These are phyloP conservation scores for Charanyca ferruginea DNA, from an alignment of 2,888 invertebrate species.

Conservation along the genomic window DNA sequence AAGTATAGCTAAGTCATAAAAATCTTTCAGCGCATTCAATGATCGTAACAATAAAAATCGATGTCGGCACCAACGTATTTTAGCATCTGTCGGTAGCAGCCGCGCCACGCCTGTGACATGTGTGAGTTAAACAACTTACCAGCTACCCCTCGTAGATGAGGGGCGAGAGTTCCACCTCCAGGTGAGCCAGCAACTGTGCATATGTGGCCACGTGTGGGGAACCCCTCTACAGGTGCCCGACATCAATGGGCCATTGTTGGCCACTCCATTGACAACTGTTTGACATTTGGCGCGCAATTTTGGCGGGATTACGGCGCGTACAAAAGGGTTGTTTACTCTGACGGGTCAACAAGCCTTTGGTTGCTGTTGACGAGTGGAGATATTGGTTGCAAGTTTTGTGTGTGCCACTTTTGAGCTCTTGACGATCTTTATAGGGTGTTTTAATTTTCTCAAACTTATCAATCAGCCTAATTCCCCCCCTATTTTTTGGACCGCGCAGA, in stretches of 20 bases:
- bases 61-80: slow-evolving; percentile 88
- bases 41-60: slow-evolving; percentile 80
- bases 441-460: background rate
- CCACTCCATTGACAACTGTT: slow-evolving; percentile 85
- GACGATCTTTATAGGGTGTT: slow-evolving; percentile 11
- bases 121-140: slow-evolving; percentile 79
- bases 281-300: slow-evolving; percentile 86
- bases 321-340: slow-evolving; percentile 80
- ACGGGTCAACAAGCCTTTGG: slow-evolving; percentile 65
- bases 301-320: slow-evolving; percentile 75
- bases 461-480: background rate
- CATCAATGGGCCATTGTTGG: slow-evolving; percentile 85
- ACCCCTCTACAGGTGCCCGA: slow-evolving; percentile 88
- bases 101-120: slow-evolving; percentile 87
- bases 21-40: slow-evolving; percentile 61
- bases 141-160: slow-evolving; percentile 80
- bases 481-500: slow-evolving; percentile 14
- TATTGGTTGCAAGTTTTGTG: slow-evolving; percentile 50
- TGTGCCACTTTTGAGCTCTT: slow-evolving; percentile 36
- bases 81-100: slow-evolving; percentile 90
- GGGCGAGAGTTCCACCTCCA: slow-evolving; percentile 88
- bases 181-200: slow-evolving; percentile 82
- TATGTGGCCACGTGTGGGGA: slow-evolving; percentile 88
- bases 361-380: slow-evolving; percentile 49
- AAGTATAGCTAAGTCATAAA: slow-evolving; percentile 42